Conservation (phyloP, 2,797 vertebrate species). For the Thamnophis elegans region DNA sequence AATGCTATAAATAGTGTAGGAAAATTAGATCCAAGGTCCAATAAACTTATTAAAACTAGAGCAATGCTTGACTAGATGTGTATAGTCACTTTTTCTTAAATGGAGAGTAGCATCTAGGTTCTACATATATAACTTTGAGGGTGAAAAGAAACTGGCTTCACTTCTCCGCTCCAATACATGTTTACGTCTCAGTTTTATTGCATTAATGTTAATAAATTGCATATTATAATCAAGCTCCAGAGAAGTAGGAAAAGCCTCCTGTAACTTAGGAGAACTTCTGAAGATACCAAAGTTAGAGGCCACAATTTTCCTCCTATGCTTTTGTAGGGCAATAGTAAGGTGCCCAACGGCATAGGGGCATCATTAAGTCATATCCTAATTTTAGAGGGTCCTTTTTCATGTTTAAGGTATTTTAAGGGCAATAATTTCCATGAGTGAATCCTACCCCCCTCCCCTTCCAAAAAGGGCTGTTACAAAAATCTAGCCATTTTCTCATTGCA, state of each 20-base stretch:
- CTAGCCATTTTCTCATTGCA: background rate
- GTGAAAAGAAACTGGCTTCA: background rate
- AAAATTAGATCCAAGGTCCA: background rate
- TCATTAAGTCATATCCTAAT: background rate
- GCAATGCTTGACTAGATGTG: background rate
- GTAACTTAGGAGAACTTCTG: background rate
- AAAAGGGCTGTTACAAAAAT: background rate
- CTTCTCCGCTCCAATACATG: slow-evolving; percentile 2
- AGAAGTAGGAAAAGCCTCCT: background rate
- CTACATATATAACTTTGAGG: background rate
- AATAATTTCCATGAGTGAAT: background rate
- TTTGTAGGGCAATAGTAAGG: background rate
- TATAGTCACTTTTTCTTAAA: background rate
- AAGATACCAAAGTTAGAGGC: background rate
- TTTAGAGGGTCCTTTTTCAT: background rate
- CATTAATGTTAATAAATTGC: background rate
- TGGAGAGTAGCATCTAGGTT: background rate
- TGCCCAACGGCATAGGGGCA: background rate
- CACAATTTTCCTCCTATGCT: background rate
- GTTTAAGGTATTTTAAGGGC: background rate
- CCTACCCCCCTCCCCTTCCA: rapidly evolving
- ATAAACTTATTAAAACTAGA: background rate
- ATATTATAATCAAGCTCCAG: background rate
- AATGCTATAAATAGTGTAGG: background rate
- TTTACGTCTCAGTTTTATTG: background rate